phyloP scores from a whole-genome alignment of 2,113 vertebrate species.

The Galeopterus variegatus region DNA sequence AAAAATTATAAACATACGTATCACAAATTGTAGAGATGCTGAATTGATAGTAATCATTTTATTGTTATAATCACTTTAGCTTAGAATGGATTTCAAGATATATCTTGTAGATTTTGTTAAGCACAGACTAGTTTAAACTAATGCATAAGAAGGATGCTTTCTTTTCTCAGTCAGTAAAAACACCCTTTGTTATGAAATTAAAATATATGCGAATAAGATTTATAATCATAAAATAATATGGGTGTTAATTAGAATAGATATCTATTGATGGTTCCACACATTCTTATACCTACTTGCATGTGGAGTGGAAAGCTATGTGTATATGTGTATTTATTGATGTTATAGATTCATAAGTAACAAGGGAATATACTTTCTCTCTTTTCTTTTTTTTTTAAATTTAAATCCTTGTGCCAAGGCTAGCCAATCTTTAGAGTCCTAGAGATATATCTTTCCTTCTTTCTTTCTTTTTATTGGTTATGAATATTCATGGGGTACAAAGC shows the following conservation, averaged over 20 bases:
- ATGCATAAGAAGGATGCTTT: not conserved
- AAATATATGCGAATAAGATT: not conserved
- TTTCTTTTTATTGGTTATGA: too few relatives aligned
- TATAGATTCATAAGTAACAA: not conserved
- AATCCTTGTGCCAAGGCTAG: not conserved
- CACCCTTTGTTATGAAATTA: not conserved
- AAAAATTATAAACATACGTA: not conserved
- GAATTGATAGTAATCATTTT: not conserved
- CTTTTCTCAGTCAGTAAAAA: not conserved
- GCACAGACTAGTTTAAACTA: not conserved
- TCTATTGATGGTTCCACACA: not conserved
- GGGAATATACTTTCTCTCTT: too few relatives aligned
- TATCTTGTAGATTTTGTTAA: not conserved
- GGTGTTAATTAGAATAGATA: not conserved
- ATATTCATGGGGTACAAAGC: too few relatives aligned
- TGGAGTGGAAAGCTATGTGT: accelerated
- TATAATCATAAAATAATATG: not conserved
- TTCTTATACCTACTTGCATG: not conserved
- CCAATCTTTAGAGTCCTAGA: not conserved
- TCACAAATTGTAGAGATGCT: not conserved
- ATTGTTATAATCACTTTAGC: not conserved
- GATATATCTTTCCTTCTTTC: too few relatives aligned
- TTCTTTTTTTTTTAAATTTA: not conserved
- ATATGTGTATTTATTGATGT: not conserved
- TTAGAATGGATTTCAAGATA: not conserved